A percentile compares a stretch with the other conserved stretches of the same genome.
Conservation (phyloP, 2,797 vertebrate species). For the Anabas testudineus region DNA sequence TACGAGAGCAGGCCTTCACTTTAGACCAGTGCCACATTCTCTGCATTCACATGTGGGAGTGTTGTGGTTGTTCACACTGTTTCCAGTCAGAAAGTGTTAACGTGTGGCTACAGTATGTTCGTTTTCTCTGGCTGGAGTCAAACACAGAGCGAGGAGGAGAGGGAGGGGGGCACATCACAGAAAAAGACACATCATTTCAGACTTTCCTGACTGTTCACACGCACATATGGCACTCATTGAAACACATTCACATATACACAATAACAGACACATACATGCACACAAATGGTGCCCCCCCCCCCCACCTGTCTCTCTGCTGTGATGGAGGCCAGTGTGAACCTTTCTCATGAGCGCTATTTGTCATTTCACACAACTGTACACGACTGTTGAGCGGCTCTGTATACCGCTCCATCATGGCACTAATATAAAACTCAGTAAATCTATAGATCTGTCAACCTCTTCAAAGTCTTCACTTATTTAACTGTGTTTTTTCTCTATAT, state of each 20-base stretch:
- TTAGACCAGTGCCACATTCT: conserved; percentile 19
- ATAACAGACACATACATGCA: conserved; percentile 39
- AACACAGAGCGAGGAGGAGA: background rate
- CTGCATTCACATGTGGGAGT: conserved; percentile 9
- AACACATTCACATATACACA: conserved; percentile 43
- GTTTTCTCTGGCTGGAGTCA: background rate
- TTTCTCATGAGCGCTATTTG: conserved; percentile 35
- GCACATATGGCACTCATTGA: conserved; percentile 75
- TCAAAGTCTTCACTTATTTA: conserved; percentile 41
- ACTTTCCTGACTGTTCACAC: conserved; percentile 34
- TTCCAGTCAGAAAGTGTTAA: conserved; percentile 42
- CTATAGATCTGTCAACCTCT: conserved; percentile 54
- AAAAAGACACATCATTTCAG: conserved; percentile 15
- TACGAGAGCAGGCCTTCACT: conserved; percentile 15
- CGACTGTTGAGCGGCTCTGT: conserved; percentile 47
- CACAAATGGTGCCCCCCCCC: conserved; percentile 16
- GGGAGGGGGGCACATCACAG: background rate
- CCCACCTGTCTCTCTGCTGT: conserved; percentile 17
- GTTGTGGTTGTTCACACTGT: conserved; percentile 11
- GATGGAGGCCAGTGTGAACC: conserved; percentile 40
- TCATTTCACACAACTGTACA: conserved; percentile 67
- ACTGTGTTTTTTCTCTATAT: conserved; percentile 16
- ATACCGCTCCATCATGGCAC: conserved; percentile 69
- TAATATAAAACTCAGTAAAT: conserved; percentile 62
- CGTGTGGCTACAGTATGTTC: conserved; percentile 27